Conservation (phyloP, 1,140 invertebrate species). For the Lysiphlebus fabarum region DNA sequence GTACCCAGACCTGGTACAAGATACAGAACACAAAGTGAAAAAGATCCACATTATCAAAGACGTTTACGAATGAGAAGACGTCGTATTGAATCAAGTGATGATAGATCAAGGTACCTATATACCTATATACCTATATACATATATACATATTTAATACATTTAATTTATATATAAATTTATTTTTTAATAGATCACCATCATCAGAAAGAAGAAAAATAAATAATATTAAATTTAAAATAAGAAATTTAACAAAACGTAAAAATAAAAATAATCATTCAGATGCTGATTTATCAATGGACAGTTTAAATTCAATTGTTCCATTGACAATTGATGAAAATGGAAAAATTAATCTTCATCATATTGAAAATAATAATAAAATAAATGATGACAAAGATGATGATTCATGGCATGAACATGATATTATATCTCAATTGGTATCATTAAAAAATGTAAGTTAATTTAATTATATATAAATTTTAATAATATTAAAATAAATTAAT, state of each 20-base stretch:
- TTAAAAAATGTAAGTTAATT: slow-evolving; percentile 43
- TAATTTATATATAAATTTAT: too few species aligned
- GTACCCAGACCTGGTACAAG: slow-evolving; percentile 65
- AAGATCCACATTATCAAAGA: slow-evolving; percentile 69
- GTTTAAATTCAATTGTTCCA: slow-evolving; percentile 43
- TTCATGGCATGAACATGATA: slow-evolving; percentile 44
- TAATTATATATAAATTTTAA: not conserved
- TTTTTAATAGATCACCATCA: slow-evolving; percentile 48
- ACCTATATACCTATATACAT: too few species aligned
- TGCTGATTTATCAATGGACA: slow-evolving; percentile 47
- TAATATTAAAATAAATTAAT: slow-evolving; percentile 9
- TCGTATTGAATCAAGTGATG: slow-evolving; percentile 45
- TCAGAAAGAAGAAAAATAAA: slow-evolving; percentile 39
- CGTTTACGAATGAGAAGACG: slow-evolving; percentile 59
- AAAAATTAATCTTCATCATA: slow-evolving; percentile 30
- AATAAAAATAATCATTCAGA: slow-evolving; percentile 41
- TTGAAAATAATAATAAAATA: slow-evolving; percentile 19
- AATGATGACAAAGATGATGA: slow-evolving; percentile 27
- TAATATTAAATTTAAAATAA: slow-evolving; percentile 37
- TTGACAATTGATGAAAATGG: slow-evolving; percentile 42
- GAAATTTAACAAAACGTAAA: slow-evolving; percentile 32
- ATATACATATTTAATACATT: too few species aligned
- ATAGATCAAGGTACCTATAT: slow-evolving; percentile 44
- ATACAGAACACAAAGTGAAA: slow-evolving; percentile 74
- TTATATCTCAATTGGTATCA: slow-evolving; percentile 44